Base-by-base conservation (phyloP, 1,140 invertebrate species). In the Phortica variegata region DNA sequence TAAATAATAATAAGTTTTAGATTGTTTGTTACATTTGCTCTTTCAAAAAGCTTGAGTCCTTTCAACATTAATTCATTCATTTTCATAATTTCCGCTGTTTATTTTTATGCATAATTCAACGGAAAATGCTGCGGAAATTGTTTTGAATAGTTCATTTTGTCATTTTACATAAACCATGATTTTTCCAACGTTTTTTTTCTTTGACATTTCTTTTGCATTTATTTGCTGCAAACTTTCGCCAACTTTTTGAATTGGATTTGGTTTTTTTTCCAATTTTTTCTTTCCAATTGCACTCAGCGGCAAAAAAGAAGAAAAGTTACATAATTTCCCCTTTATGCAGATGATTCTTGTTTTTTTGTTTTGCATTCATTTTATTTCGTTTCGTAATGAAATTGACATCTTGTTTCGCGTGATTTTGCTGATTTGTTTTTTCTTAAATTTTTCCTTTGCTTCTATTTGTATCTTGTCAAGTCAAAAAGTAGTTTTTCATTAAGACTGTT, bases 311-410 rank as follows among this genome's bases (percentile, higher is more conserved):
- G 49, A 13, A 66, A 66, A 62, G 57, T 26, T 26, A 26, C 10
- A 54, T 68, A 66, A 66, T 66, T 66, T 66, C 63, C 63, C 63
- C 58, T 68, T 66, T 68, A 66, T 66, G 62, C 63, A 66, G 62
- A 66, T 66, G 62, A 62, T 62, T 46, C 42, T 46, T 41, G 18
- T 19, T 37, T 29, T 19, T 47, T 21, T 17, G 17, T 26, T 44
- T 18, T 15, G 33, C 36, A 44, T 53, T 55, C 58, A 41, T 47
- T 47, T 56, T 55, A 10, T 26, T 26, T 26, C 23, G 23, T 33
- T 46, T 43, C 43, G 62, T 66, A 66, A 66, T 62, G 63, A 66
- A 66, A 66, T 62, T 62, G 62, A 68, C 62, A 66, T 66, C 53
- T 66, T 54, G 53, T 60, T 48, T 52, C 62, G 56, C 56, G 62